phyloP scores from a whole-genome alignment of 2,797 vertebrate genomes.

The Meriones psammophilus region DNA sequence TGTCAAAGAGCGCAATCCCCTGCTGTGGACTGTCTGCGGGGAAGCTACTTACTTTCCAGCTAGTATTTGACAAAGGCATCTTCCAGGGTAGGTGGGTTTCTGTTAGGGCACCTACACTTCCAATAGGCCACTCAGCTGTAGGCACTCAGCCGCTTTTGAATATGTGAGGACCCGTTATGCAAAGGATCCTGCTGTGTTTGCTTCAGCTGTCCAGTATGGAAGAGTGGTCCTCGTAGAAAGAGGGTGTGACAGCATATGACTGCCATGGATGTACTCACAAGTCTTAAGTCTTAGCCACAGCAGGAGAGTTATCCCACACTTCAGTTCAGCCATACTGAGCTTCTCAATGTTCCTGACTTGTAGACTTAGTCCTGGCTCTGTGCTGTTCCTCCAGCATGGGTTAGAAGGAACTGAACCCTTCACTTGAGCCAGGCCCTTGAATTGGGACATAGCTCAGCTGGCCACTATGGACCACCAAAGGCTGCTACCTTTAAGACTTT shows the following conservation, averaged over 20 bases:
- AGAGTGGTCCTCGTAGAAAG: not conserved
- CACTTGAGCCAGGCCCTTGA: not conserved
- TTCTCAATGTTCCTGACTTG: not conserved
- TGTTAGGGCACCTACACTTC: not conserved
- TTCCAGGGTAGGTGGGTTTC: not conserved
- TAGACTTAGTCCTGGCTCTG: not conserved
- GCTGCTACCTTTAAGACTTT: conserved; percentile 10
- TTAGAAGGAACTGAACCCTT: not conserved
- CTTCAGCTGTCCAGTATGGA: not conserved
- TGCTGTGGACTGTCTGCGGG: not conserved
- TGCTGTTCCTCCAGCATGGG: not conserved
- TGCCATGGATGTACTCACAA: not conserved
- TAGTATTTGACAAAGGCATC: not conserved
- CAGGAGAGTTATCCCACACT: not conserved
- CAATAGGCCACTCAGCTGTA: not conserved
- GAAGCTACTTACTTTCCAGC: not conserved
- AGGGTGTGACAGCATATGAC: not conserved
- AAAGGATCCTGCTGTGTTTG: not conserved
- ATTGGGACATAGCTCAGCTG: not conserved
- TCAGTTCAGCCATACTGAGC: not conserved
- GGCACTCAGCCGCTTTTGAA: not conserved
- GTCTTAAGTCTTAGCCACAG: not conserved
- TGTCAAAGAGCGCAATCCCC: not conserved
- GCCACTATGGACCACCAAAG: not conserved
- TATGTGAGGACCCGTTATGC: not conserved